These are phyloP conservation scores for Picus viridis DNA, from an alignment of 2,797 vertebrate genomes.

Conservation along the genomic window DNA sequence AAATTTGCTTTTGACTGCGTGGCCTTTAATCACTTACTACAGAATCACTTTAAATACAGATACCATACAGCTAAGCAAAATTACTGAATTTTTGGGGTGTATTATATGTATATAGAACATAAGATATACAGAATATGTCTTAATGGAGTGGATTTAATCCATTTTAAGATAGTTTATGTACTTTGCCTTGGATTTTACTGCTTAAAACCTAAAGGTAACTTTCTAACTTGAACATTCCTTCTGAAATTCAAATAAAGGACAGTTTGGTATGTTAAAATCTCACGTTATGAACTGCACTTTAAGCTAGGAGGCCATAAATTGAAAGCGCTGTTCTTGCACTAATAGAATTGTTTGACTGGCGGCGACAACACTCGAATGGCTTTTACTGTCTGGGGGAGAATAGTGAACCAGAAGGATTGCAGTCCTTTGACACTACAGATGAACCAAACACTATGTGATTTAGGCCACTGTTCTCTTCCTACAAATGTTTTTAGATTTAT, in stretches of 20 bases:
- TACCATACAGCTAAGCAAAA: neutral
- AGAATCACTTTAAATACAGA: conserved; percentile 10
- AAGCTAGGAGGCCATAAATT: neutral
- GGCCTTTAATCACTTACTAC: conserved; percentile 28
- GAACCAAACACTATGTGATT: neutral
- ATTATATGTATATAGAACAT: conserved; percentile 24
- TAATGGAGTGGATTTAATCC: conserved; percentile 27
- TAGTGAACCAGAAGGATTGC: neutral
- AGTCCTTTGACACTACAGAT: neutral
- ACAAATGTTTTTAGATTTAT: neutral
- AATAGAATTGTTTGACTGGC: neutral
- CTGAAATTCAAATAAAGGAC: conserved; percentile 47
- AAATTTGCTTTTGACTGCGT: neutral
- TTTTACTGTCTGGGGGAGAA: neutral
- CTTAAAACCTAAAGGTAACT: conserved; percentile 34
- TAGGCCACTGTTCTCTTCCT: neutral
- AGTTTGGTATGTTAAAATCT: conserved; percentile 37
- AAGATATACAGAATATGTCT: conserved; percentile 10
- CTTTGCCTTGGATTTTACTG: conserved; percentile 47
- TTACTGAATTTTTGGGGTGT: neutral
- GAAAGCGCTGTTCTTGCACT: conserved; percentile 30
- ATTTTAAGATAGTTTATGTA: conserved; percentile 40
- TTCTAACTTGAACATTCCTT: conserved; percentile 64
- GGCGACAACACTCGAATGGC: neutral
- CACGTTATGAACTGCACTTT: conserved; percentile 48